Base-by-base conservation (phyloP, 2,888 invertebrate species). In the Limenitis arthemis region DNA sequence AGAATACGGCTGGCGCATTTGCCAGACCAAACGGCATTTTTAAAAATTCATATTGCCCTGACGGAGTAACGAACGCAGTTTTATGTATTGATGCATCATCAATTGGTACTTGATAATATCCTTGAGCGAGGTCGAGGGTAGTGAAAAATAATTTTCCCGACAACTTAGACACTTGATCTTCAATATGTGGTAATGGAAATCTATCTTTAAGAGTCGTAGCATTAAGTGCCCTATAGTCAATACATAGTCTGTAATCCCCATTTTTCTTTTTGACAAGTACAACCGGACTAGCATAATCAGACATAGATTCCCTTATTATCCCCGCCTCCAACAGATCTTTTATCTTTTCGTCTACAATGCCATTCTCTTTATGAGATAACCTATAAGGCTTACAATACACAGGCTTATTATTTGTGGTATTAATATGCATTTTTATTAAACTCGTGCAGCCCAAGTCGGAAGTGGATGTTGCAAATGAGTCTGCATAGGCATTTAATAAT, bases 1-100 rank as follows among this genome's bases (percentile, higher is more conserved):
- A 72, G 51, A 74, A 79, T 0, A 68, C 66, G 0, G 68, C 61
- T 5, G 74, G 74, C 0, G 78, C 72, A 52, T 77, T 77, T 0
- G 58, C 56, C 0, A 78, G 60, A 3, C 74, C 75, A 49, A 77
- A 80, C 0, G 72, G 71, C 70, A 77, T 71, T 0, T 65, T 49
- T 5, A 65, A 61, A 53, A 64, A 75, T 54, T 77, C 69, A 47
- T 55, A 77, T 8, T 73, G 67, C 0, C 75, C 75, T 36, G 72
- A 67, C 0, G 69, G 69, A 0, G 73, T 79, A 0, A 71, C 64
- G 48, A 78, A 75, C 0, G 73, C 72, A 0, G 74, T 78, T 41
- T 67, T 66, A 4, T 61, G 61, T 20, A 64, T 57, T 1, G 71
- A 67, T 1, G 68, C 56, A 8, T 65, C 61, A 36, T 59, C 56